Evolutionary conservation across 2,113 vertebrate species (phyloP), one percentile per base, ranked within the genome.

Genomic region (Toxotes jaculatrix): DNA sequence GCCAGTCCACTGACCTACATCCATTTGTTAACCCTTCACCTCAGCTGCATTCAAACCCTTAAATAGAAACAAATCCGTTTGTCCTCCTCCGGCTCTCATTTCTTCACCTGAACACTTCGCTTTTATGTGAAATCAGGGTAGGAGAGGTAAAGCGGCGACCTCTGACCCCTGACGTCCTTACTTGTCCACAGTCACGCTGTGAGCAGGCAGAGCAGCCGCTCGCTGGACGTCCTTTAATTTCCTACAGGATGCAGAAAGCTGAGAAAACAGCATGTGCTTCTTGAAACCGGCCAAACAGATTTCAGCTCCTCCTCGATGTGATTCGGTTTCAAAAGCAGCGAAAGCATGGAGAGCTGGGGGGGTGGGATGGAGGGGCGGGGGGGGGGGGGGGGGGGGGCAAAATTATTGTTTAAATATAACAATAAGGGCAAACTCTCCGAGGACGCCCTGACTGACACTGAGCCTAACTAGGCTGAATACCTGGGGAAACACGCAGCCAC

Each of bases 1-100:
- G 38, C 9, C 82, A 72, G 78, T 82, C 75, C 80, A 36, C 19
- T 88, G 92, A 90, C 92, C 90, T 88, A 92, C 79, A 91, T 93
- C 85, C 83, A 79, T 73, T 40, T 67, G 82, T 79, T 87, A 74
- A 87, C 87, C 79, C 70, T 73, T 70, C 49, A 89, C 88, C 88
- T 85, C 34, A 43, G 68, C 79, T 31, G 66, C 21, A 67, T 66
- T 77, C 68, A 68, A 60, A 89, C 57, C 82, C 61, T 62, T 65
- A 84, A 87, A 91, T 56, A 84, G 88, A 65, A 67, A 80, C 53
- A 36, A 62, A 60, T 66, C 62, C 14, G 16, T 68, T 75, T 40
- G 1, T 77, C 13, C n/a, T 45, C 34, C 80, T 67, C 57, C 2
- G 27, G 61, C 36, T 77, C 70, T 57, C 8, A 0, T 49, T 68